Percentiles rank a stretch among this genome's conserved stretches.
These are phyloP conservation scores for Drosophila pegasa DNA, from an alignment of 2,888 invertebrate genomes.

Conservation along the genomic window DNA sequence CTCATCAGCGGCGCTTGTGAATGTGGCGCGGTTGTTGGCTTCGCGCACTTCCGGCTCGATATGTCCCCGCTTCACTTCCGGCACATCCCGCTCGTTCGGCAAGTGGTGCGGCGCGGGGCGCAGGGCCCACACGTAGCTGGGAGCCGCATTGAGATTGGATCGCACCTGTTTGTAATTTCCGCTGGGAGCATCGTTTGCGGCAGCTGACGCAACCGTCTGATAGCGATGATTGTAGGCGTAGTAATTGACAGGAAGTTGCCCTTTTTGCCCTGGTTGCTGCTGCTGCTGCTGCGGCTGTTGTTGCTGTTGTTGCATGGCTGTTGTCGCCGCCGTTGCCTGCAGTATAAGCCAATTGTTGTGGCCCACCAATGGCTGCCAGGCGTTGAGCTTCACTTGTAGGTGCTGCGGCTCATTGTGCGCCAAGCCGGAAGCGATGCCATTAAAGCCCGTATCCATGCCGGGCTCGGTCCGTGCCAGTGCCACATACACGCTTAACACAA, in stretches of 20 bases:
- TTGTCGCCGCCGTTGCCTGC: conserved; percentile 69
- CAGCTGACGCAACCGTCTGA: conserved; percentile 35
- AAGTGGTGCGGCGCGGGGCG: conserved; percentile 60
- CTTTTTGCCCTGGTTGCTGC: conserved; percentile 21
- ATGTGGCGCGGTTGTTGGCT: conserved; percentile 20
- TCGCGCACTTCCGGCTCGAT: conserved; percentile 49
- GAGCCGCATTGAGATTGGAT: conserved; percentile 39
- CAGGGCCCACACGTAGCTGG: conserved; percentile 67
- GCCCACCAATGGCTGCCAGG: conserved; percentile 70
- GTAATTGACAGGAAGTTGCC: conserved; percentile 74
- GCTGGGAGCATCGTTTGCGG: conserved; percentile 26
- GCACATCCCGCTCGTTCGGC: conserved; percentile 26
- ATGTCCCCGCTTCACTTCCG: conserved; percentile 30
- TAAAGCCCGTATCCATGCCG: conserved; percentile 48
- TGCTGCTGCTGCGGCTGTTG: conserved; percentile 1
- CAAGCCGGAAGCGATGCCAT: conserved; percentile 55
- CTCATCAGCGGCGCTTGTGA: conserved; percentile 38
- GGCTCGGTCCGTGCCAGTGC: conserved; percentile 37
- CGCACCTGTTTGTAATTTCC: conserved; percentile 77
- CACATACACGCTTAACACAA: conserved; percentile 44
- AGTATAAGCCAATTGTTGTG: conserved; percentile 77
- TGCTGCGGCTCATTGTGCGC: conserved; percentile 34
- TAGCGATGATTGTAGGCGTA: conserved; percentile 77
- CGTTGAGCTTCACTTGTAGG: conserved; percentile 61
- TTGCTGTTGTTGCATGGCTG: conserved; percentile 35